Percentiles rank a stretch among this genome's conserved stretches.
phyloP scores from a whole-genome alignment of 2,113 vertebrate genomes.

The Cariama cristata region DNA sequence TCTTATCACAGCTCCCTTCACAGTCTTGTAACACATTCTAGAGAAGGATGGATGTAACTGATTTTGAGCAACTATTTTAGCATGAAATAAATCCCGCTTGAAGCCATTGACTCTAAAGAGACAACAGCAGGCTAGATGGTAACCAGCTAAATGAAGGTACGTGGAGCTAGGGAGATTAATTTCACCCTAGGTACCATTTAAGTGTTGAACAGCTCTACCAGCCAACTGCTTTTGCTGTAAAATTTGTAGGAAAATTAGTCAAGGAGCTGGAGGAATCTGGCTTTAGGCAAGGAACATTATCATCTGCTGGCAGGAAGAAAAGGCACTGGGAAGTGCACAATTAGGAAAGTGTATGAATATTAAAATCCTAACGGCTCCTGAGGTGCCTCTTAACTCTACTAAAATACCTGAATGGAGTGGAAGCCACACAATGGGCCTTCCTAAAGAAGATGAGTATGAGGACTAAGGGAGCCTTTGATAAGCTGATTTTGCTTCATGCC shows the following conservation, averaged over 20 bases:
- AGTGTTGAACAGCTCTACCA: neutral
- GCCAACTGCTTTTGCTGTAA: conserved; percentile 8
- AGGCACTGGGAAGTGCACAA: conserved; percentile 16
- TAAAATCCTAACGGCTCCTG: conserved; percentile 2
- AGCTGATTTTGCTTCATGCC: neutral
- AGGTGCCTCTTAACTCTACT: neutral
- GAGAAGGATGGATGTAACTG: neutral
- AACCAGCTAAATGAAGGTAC: neutral
- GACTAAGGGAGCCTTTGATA: neutral
- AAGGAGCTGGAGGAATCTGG: conserved; percentile 12
- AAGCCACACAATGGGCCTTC: neutral
- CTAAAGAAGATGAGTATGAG: neutral
- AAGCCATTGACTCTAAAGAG: neutral
- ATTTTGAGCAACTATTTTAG: neutral
- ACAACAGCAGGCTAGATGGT: neutral
- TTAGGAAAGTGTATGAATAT: conserved; percentile 1
- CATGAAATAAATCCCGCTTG: neutral
- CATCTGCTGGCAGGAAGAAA: conserved; percentile 11
- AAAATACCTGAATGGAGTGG: neutral
- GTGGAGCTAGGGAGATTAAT: neutral
- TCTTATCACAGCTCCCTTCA: neutral
- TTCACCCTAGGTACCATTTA: neutral
- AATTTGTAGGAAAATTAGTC: conserved; percentile 51
- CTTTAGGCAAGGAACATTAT: conserved; percentile 4
- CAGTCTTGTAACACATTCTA: fast-evolving